Conservation (phyloP, 2,113 vertebrate genomes). For the Mirza zaza region DNA sequence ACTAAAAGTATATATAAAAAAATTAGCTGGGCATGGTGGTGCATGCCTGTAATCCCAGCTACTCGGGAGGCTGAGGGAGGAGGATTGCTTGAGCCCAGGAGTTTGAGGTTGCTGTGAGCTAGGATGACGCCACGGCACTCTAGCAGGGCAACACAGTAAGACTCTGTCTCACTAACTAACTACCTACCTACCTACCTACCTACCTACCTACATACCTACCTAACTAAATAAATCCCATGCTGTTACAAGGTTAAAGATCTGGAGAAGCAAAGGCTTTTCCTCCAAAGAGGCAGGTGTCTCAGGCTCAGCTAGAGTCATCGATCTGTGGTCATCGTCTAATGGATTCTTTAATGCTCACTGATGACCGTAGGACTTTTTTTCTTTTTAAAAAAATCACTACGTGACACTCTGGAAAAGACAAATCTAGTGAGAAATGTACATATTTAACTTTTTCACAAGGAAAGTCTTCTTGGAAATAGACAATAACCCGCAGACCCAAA, state of each 20-base stretch:
- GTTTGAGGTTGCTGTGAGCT: no score
- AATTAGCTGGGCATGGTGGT: no score
- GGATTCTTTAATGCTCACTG: background rate
- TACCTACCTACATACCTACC: no score
- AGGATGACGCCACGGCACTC: no score
- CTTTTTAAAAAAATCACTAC: background rate
- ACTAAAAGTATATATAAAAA: no score
- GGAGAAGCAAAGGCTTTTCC: background rate
- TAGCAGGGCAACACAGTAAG: no score
- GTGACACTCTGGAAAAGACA: background rate
- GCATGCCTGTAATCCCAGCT: no score
- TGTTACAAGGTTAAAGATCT: background rate
- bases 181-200: no score
- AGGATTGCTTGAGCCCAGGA: no score
- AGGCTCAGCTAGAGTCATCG: background rate
- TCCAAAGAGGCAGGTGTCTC: background rate
- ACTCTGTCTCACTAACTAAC: no score
- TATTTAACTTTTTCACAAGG: background rate
- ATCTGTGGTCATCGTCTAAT: background rate
- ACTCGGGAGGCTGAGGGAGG: no score
- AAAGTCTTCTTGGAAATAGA: background rate
- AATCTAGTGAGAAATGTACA: conserved; percentile 22
- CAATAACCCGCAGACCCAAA: background rate
- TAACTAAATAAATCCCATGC: no score
- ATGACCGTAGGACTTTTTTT: background rate